phyloP scores from a whole-genome alignment of 2,888 invertebrate species.

The Hedya salicella region DNA sequence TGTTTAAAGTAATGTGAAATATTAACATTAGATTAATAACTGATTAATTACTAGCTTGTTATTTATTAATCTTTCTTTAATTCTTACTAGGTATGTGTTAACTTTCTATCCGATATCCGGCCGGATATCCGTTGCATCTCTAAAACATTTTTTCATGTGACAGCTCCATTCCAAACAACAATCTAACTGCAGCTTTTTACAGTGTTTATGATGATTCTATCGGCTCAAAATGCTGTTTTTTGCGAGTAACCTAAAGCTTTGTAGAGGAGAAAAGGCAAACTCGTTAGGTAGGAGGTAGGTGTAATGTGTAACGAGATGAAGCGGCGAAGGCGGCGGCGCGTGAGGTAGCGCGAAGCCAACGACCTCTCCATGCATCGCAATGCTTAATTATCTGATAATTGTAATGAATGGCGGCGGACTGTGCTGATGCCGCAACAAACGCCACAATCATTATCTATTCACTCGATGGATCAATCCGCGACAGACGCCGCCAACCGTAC shows the following conservation, averaged over 20 bases:
- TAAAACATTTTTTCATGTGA: too few relatives aligned
- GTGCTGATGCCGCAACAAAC: slow-evolving; percentile 61
- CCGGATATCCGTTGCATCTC: too few relatives aligned
- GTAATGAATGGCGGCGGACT: slow-evolving; percentile 68
- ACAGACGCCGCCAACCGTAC: slow-evolving; percentile 58
- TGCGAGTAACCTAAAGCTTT: slow-evolving; percentile 12
- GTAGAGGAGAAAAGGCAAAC: slow-evolving; percentile 30
- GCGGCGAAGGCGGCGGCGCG: slow-evolving; percentile 7
- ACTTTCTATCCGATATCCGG: too few relatives aligned
- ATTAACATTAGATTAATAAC: too few relatives aligned
- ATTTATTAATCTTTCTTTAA: too few relatives aligned
- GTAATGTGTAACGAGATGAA: slow-evolving; percentile 23
- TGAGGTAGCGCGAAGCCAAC: slow-evolving; percentile 57
- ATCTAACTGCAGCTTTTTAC: slow-evolving; percentile 12
- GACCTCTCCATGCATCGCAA: slow-evolving; percentile 61
- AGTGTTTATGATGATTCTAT: slow-evolving; percentile 1
- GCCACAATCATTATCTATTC: slow-evolving; percentile 71
- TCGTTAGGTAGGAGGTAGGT: slow-evolving; percentile 31
- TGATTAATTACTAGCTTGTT: too few relatives aligned
- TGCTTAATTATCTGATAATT: slow-evolving; percentile 71
- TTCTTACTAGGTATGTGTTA: too few relatives aligned
- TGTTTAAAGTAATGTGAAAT: too few relatives aligned
- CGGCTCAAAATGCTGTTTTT: slow-evolving; percentile 16
- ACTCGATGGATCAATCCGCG: slow-evolving; percentile 71
- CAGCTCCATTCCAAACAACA: too few relatives aligned